phyloP scores from a whole-genome alignment of 2,113 vertebrate genomes.

The Chascanopsetta lugubris region DNA sequence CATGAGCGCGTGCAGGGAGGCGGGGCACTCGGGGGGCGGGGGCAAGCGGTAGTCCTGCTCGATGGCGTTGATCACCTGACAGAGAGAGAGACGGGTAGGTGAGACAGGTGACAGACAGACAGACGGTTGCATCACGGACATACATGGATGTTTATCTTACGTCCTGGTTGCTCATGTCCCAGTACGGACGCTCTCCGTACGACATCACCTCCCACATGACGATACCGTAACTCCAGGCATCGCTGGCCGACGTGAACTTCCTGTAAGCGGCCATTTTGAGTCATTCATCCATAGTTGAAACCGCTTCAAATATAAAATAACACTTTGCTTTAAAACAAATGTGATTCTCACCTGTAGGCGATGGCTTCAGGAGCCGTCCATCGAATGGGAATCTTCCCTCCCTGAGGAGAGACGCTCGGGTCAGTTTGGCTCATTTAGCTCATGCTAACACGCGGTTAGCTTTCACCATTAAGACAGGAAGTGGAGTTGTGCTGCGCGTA shows the following conservation, averaged over 20 bases:
- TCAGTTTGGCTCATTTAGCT: no score
- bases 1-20: slow-evolving; percentile 92
- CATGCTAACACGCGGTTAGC: no score
- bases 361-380: slow-evolving; percentile 88
- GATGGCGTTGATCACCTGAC: slow-evolving; percentile 95
- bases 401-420: slow-evolving; percentile 58
- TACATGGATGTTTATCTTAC: slow-evolving; percentile 55
- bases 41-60: slow-evolving; percentile 96
- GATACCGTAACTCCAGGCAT: slow-evolving; percentile 86
- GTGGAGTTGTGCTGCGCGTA: no score
- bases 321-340: no score
- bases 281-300: no score
- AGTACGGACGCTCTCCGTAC: slow-evolving; percentile 84
- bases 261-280: slow-evolving; percentile 49
- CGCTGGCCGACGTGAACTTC: slow-evolving; percentile 86
- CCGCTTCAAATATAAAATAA: no score
- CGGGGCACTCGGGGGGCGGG: slow-evolving; percentile 93
- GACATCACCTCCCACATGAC: slow-evolving; percentile 90
- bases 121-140: neutral
- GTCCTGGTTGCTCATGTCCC: slow-evolving; percentile 86
- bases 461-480: no score
- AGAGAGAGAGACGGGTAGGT: neutral
- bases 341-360: slow-evolving; percentile 61
- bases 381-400: slow-evolving; percentile 86
- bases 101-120: neutral